A percentile compares a stretch with the other conserved stretches of the same genome.
Conservation (phyloP, 2,113 vertebrate species). For the Gobio gobio region DNA sequence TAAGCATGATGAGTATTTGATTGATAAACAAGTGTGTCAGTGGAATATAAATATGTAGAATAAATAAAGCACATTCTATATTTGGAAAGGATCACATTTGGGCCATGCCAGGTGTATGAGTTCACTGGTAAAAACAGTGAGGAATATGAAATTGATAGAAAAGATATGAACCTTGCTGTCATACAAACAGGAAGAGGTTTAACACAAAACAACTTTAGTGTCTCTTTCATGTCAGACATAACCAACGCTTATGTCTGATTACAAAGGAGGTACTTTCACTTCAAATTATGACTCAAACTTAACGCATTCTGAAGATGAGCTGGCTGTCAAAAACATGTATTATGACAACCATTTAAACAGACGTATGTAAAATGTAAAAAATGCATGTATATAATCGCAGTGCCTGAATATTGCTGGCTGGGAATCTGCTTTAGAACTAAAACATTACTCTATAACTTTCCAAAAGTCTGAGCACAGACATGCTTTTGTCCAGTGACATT, state of each 20-base stretch:
- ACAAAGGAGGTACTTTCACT: slow-evolving; percentile 8
- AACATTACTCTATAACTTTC: background rate
- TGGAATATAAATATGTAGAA: background rate
- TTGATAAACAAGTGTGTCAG: background rate
- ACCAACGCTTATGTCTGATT: background rate
- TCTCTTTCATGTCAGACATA: background rate
- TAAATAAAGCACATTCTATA: background rate
- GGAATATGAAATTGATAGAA: background rate
- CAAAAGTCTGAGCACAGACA: background rate
- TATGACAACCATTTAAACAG: background rate
- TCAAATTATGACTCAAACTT: slow-evolving; percentile 13
- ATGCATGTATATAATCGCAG: background rate
- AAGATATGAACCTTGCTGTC: background rate
- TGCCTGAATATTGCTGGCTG: background rate
- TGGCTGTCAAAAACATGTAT: background rate
- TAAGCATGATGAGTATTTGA: background rate
- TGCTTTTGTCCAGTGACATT: background rate
- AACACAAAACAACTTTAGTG: slow-evolving; percentile 14
- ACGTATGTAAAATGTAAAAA: background rate
- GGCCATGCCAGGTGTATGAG: background rate
- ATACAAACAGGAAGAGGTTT: slow-evolving; percentile 16
- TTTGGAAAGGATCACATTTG: background rate
- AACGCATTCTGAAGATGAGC: slow-evolving; percentile 5
- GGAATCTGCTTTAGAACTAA: background rate
- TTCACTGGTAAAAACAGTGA: background rate